Base-by-base conservation (phyloP, 2,888 invertebrate species). In the Oscheius myriophilus region DNA sequence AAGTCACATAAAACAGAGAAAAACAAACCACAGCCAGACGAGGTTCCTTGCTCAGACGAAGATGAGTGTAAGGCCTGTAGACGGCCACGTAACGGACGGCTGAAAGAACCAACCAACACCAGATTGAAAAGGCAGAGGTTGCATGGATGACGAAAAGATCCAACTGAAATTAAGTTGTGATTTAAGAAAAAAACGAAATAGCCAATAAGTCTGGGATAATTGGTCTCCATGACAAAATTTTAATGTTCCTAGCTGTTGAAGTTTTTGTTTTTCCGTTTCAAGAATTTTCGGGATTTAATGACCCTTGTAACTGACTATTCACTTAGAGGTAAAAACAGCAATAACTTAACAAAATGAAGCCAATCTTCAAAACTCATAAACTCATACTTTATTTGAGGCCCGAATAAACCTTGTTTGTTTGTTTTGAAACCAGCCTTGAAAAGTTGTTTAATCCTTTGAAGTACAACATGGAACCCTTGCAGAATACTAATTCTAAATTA, bases 51-150 rank as follows among this genome's bases (percentile, higher is more conserved):
- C 81, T 75, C 51, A 84, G 70, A 61, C 72, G 70, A 9, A 84
- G 72, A 63, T 84, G 84, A 16, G 83, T 74, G 76, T 84, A 84
- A 33, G 84, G 84, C 21, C 76, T 72, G 67, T 81, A 83, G 49
- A 84, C 75, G 12, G 84, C 84, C n/a, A 83, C 72, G 71, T 84
- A 84, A 51, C 83, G 80, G 16, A 83, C 79, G 0, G 81, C 80
- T 1, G 80, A 82, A 26, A 84, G 73, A 16, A 84, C 76, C 58
- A 84, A 70, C 84, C 84, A 84, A 66, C 84, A 84, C 82, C 83
- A 84, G 59, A 84, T 82, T 41, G 79, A 76, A 69, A 84, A 84
- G 39, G 84, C 82, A 16, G 78, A 78, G 9, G 83, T 79, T 7
- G 83, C 70, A 71, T 84, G 84, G 70, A 84, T 84, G 4, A 83